Percentiles rank a stretch among this genome's conserved stretches.
Conservation (phyloP, 2,113 vertebrate genomes). For the Pollachius pollachius region DNA sequence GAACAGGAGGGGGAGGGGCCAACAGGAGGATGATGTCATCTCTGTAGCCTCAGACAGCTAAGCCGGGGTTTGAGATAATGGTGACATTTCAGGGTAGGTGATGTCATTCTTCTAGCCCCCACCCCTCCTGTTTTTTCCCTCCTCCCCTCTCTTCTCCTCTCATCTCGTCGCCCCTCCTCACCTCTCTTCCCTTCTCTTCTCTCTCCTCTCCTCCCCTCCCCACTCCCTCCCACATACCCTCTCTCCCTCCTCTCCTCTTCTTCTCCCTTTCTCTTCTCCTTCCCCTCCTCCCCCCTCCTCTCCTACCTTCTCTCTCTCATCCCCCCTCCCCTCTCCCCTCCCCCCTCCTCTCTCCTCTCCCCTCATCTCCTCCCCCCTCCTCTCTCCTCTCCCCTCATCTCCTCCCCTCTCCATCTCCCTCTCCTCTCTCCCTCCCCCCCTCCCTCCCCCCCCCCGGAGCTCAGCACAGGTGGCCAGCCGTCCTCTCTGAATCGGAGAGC, state of each 20-base stretch:
- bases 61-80: conserved; percentile 73
- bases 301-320: too few relatives aligned
- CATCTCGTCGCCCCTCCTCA: too few relatives aligned
- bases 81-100: conserved; percentile 73
- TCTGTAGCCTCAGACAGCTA: conserved; percentile 51
- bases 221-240: neutral
- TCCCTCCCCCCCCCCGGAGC: neutral
- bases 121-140: conserved; percentile 1
- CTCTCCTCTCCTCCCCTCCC: too few relatives aligned
- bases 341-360: too few relatives aligned
- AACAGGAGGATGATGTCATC: conserved; percentile 68
- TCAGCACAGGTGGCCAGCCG: too few relatives aligned
- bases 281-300: too few relatives aligned
- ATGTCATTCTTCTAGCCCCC: conserved; percentile 68
- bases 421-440: neutral
- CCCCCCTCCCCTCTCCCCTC: too few relatives aligned
- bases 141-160: neutral
- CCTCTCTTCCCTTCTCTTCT: too few relatives aligned
- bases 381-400: neutral
- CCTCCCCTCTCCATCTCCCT: neutral
- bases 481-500: too few relatives aligned
- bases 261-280: too few relatives aligned
- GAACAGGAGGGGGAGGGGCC: conserved; percentile 49
- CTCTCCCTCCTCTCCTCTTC: too few relatives aligned
- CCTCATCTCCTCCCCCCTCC: neutral